These are phyloP conservation scores for Ptilodon capucinus DNA, from an alignment of 2,888 invertebrate species.

Conservation along the genomic window DNA sequence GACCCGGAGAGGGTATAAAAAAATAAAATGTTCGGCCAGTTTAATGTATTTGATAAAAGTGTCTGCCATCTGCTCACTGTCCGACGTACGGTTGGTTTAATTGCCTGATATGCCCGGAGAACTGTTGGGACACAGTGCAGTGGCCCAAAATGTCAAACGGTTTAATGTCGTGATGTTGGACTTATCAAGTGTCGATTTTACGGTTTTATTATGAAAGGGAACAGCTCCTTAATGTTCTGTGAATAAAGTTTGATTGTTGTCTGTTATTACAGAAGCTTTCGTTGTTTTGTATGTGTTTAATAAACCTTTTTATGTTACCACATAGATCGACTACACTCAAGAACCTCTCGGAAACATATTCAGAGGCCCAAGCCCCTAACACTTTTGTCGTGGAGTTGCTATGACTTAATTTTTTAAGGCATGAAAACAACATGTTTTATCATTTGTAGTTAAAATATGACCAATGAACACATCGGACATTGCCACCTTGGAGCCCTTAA, in stretches of 20 bases:
- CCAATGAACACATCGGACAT: too few relatives aligned
- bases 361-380: too few relatives aligned
- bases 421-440: too few relatives aligned
- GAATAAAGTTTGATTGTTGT: conserved; percentile 19
- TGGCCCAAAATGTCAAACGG: conserved; percentile 53
- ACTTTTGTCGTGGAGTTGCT: too few relatives aligned
- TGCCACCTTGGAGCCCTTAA: too few relatives aligned
- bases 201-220: conserved; percentile 12
- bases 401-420: too few relatives aligned
- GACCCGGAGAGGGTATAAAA: conserved; percentile 58
- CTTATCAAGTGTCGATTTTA: conserved; percentile 21
- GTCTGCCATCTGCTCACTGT: conserved; percentile 79
- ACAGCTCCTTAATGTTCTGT: conserved; percentile 12
- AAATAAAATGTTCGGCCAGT: conserved; percentile 70
- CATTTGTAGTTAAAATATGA: too few relatives aligned
- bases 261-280: too few relatives aligned
- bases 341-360: background rate
- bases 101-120: conserved; percentile 72
- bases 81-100: conserved; percentile 65
- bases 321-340: background rate
- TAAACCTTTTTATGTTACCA: conserved; percentile 2
- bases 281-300: background rate
- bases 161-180: conserved; percentile 32
- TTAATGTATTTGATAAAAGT: conserved; percentile 81
- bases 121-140: conserved; percentile 39